These are phyloP conservation scores for Zoanthus sansibaricus DNA, from an alignment of 92 coral and sea anemone species.

Conservation along the genomic window DNA sequence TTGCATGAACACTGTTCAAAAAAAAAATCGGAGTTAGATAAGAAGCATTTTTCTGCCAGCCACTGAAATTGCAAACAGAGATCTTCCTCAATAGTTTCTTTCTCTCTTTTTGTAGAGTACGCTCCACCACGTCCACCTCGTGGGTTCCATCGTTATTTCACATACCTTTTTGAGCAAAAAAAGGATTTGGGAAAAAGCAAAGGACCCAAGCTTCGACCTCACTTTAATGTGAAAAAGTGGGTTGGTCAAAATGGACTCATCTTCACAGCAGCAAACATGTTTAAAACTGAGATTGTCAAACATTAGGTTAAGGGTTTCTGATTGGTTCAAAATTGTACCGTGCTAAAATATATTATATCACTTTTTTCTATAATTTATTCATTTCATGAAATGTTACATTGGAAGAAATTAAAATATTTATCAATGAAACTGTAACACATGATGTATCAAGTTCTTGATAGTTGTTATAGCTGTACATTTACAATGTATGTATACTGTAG, in stretches of 20 bases:
- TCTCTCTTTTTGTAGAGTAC: slow-evolving; percentile 61
- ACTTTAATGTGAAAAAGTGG: slow-evolving; percentile 62
- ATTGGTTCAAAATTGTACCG: too few species aligned
- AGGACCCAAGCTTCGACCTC: slow-evolving; percentile 48
- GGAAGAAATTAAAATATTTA: background rate
- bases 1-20: too few species aligned
- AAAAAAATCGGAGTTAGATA: too few species aligned
- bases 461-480: too few species aligned
- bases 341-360: too few species aligned
- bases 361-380: too few species aligned
- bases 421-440: background rate
- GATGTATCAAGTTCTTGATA: background rate
- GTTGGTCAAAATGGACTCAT: background rate
- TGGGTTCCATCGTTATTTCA: slow-evolving; percentile 69
- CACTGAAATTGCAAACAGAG: too few species aligned
- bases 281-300: too few species aligned
- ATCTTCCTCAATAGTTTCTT: too few species aligned
- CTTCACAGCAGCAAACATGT: slow-evolving; percentile 73
- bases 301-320: background rate
- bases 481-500: too few species aligned
- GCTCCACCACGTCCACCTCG: slow-evolving; percentile 76
- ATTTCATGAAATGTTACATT: background rate
- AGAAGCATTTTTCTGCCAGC: too few species aligned
- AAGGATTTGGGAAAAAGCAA: background rate
- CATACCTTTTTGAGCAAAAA: slow-evolving; percentile 59